Base-by-base conservation (phyloP, 2,797 vertebrate species). In the Galagoides demidoff region DNA sequence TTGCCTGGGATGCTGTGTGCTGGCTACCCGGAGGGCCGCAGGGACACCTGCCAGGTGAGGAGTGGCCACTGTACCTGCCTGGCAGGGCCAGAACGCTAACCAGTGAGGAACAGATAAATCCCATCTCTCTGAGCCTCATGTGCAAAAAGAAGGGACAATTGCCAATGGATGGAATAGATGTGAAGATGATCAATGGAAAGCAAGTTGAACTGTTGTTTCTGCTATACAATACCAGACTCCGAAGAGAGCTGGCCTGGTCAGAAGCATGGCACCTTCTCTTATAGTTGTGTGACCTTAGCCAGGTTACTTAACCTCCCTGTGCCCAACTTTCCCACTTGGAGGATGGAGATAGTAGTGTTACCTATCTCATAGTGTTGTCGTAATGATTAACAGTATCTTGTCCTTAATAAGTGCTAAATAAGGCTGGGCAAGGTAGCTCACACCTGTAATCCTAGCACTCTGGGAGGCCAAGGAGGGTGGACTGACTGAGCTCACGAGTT, bases 21-120 rank as follows among this genome's bases (percentile, higher is more conserved):
- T 11, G 98, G 98, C 34, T 98, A 96, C 34, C 76, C 79, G 0
- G 81, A 97, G 63, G 97, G 98, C 39, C 92, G 92, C 43, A 98
- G 57, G 63, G 98, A 98, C 23, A 96, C 97, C 34, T 98, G 98
- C 85, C 97, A 98, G 98, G 98, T 98, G 86, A 96, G 97, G 12
- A 22, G 39, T 45, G n/a, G 29, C 1, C 27, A 57, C 43, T 20
- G 68, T 20, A 63, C 16, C 92, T 59, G 25, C 31, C 66, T 52
- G 22, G 2, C 66, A 89, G 43, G 66, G n/a, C 43, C 76, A 70
- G 79, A 87, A 39, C 16, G 39, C 68, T 92, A 29, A 29, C 34
- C 68, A 25, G n/a, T 66, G 86, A 81, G 11, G 10, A 86, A 77
- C 14, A 85, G 37, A 49, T 39, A 83, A 31, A 91, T 23, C 6